A percentile compares a stretch with the other conserved stretches of the same genome.
Evolutionary conservation across 2,113 vertebrate species (phyloP).

Genomic region (Calidris pygmaea): DNA sequence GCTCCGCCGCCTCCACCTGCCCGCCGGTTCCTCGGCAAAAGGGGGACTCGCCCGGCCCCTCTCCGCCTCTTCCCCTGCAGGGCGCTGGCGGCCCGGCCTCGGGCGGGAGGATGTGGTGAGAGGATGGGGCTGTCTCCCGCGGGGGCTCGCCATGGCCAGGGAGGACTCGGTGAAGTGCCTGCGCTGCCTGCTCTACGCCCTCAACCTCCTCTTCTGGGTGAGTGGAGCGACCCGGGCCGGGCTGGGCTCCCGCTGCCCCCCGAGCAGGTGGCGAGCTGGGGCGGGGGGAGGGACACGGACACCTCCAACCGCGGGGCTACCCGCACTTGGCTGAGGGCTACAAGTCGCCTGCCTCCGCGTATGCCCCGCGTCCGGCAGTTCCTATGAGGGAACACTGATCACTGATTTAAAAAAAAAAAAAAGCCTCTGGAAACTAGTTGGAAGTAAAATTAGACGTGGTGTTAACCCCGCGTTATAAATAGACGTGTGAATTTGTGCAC

Average conservation of each 20-base stretch:
- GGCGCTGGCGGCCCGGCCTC: not conserved
- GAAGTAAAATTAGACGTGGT: conserved; percentile 20
- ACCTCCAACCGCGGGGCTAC: not conserved
- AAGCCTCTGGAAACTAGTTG: not conserved
- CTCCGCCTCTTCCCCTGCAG: conserved; percentile 22
- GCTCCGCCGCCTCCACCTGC: not conserved
- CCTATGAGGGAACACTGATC: accelerated
- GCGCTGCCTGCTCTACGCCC: conserved; percentile 90
- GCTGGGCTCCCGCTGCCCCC: not conserved
- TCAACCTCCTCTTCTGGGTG: conserved; percentile 98
- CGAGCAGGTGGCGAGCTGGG: conserved; percentile 64
- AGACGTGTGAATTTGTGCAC: not conserved
- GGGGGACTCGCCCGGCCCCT: not conserved
- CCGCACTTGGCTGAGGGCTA: not conserved
- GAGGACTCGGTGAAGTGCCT: conserved; percentile 96
- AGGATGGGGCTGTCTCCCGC: conserved; percentile 77
- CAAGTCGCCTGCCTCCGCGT: not conserved
- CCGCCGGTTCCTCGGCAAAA: not conserved
- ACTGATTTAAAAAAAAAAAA: not conserved
- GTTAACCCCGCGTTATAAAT: conserved; percentile 49
- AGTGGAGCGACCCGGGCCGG: conserved; percentile 59
- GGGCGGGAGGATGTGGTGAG: conserved; percentile 74
- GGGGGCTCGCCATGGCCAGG: conserved; percentile 87
- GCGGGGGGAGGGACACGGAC: not conserved
- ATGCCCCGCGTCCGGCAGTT: not conserved